A percentile compares a stretch with the other conserved stretches of the same genome.
phyloP scores from a whole-genome alignment of 2,888 invertebrate genomes.

The Tenthredo amoena region DNA sequence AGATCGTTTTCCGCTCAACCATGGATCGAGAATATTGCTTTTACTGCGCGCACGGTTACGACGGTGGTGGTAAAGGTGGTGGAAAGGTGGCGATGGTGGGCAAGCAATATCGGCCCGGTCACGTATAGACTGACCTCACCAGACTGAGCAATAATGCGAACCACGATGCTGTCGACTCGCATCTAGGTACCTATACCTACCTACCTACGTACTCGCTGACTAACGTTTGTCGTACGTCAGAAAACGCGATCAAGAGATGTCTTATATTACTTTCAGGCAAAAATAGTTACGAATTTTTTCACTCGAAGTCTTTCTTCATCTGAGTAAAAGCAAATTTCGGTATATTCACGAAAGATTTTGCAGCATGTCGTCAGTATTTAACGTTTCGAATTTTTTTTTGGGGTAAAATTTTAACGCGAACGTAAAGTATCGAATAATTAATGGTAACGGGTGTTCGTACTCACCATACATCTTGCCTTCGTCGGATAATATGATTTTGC shows the following conservation, averaged over 20 bases:
- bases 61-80: slow-evolving; percentile 65
- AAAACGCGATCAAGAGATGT: not conserved
- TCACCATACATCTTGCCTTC: slow-evolving; percentile 99
- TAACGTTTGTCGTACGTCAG: not conserved
- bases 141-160: slow-evolving; percentile 74
- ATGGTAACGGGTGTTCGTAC: slow-evolving; percentile 77
- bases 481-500: slow-evolving; percentile 99
- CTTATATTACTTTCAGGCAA: not conserved
- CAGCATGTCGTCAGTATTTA: too few relatives aligned
- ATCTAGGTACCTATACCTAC: not conserved
- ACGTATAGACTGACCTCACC: slow-evolving; percentile 77
- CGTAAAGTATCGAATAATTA: not conserved
- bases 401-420: not conserved
- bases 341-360: too few relatives aligned
- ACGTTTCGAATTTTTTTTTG: too few relatives aligned
- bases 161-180: slow-evolving; percentile 50
- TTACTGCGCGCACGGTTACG: slow-evolving; percentile 66
- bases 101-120: slow-evolving; percentile 75
- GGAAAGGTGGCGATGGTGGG: slow-evolving; percentile 67
- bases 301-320: not conserved
- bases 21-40: slow-evolving; percentile 68
- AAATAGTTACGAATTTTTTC: not conserved
- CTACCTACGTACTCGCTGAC: not conserved
- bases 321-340: not conserved
- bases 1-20: slow-evolving; percentile 54